Base-by-base conservation (phyloP, 2,797 vertebrate genomes). In the Dallia pectoralis region DNA sequence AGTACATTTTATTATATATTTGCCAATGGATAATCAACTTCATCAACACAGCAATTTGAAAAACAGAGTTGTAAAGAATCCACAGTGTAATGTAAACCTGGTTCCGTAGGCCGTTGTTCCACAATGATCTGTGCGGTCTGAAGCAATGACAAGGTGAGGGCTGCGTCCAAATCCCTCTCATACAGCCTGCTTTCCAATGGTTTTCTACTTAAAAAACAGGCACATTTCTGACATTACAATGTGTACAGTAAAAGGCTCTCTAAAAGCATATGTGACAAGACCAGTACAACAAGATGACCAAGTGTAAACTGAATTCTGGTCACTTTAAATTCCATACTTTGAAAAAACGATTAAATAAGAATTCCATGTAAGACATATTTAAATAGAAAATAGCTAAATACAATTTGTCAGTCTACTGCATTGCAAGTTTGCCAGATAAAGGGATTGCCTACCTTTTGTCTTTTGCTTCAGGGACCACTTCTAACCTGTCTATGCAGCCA, bases 161-260 rank as follows among this genome's bases (percentile, higher is more conserved):
- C 96, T 3, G 95, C 93, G 83, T 98, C 94, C 49, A 98, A 83
- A 85, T 96, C 94, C 89, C 95, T 91, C 16, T 92, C 89, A 79
- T 88, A 90, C 67, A 95, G 74, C 85, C 92, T 96, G 69, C 94
- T 93, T 80, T 95, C 93, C 82, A 96, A 84, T 16, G 93, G 87
- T 77, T 88, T 70, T 85, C 97, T 99, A n/a, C n/a, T n/a, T n/a
- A 74, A 85, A 11, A 87, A 74, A 80, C 59, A 75, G 8, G 19
- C 16, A 22, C 59, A 62, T 44, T 44, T 12, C 32, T 56, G 0
- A 44, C n/a, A 11, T 49, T 51, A 48, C 25, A 4, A 16, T 48
- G 48, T 48, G 27, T 44, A 30, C 27, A 62, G 18, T 18, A 65
- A 49, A 44, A 49, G 47, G 22, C 40, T 22, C 9, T 61, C 49